phyloP scores from a whole-genome alignment of 1,140 invertebrate species.

The Globodera rostochiensis region DNA sequence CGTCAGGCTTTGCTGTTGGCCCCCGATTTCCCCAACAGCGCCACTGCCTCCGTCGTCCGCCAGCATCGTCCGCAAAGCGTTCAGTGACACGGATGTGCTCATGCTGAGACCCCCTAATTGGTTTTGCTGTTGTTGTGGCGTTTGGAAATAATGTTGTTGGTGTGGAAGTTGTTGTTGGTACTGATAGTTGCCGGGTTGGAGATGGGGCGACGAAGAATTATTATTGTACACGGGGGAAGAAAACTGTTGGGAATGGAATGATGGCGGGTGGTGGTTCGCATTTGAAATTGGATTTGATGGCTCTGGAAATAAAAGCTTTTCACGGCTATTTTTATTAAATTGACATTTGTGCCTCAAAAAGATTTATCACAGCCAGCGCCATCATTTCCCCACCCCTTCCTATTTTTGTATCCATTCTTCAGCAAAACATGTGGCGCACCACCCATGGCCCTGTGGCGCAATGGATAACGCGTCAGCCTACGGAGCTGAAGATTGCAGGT shows the following conservation, averaged over 20 bases:
- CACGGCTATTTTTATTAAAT: too few relatives aligned
- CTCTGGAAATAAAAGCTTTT: background rate
- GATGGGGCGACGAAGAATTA: constrained; percentile 12
- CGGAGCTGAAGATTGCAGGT: constrained; percentile 61
- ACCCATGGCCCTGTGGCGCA: constrained; percentile 48
- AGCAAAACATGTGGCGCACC: too few relatives aligned
- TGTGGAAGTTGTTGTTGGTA: constrained; percentile 28
- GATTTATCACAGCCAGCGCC: too few relatives aligned
- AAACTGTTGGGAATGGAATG: constrained; percentile 32
- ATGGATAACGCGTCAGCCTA: constrained; percentile 61
- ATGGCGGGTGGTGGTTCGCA: constrained; percentile 22
- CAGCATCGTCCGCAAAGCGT: constrained; percentile 34
- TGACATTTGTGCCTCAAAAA: too few relatives aligned
- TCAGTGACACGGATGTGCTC: constrained; percentile 50
- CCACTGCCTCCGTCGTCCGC: background rate
- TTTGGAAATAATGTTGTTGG: background rate
- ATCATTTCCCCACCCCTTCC: too few relatives aligned
- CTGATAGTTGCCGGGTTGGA: constrained; percentile 14
- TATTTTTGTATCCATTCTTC: too few relatives aligned
- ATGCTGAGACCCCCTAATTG: constrained; percentile 26
- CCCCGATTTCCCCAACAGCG: background rate
- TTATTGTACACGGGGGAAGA: constrained; percentile 13
- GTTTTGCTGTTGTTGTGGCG: constrained; percentile 25
- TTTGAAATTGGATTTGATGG: background rate
- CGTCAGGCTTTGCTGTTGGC: background rate